Conservation (phyloP, 2,888 invertebrate genomes). For the Orgyia antiqua region DNA sequence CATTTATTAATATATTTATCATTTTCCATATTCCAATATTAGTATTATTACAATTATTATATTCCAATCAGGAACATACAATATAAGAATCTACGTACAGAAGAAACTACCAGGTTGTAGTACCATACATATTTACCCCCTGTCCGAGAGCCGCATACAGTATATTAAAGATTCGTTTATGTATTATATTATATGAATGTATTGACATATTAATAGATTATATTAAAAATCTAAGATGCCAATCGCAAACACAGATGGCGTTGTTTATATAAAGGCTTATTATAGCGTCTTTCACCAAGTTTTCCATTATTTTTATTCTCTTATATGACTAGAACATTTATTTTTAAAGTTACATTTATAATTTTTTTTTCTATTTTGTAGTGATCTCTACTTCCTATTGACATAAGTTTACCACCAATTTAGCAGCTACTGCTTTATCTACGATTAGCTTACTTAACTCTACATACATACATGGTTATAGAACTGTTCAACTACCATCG, state of each 20-base stretch:
- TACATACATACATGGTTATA: slow-evolving; percentile 75
- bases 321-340: slow-evolving; percentile 70
- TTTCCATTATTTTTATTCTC: slow-evolving; percentile 61
- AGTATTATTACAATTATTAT: slow-evolving; percentile 61
- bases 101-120: slow-evolving; percentile 68
- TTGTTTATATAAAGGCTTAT: slow-evolving; percentile 68
- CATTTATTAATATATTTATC: slow-evolving; percentile 76
- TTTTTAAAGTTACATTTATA: slow-evolving; percentile 56
- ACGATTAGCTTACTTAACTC: slow-evolving; percentile 70
- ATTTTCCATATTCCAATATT: slow-evolving; percentile 72
- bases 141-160: slow-evolving; percentile 59
- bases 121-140: slow-evolving; percentile 56
- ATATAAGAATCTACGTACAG: slow-evolving; percentile 71
- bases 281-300: slow-evolving; percentile 77
- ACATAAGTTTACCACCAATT: slow-evolving; percentile 78
- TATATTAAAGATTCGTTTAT: slow-evolving; percentile 60
- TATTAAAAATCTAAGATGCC: slow-evolving; percentile 68
- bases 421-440: slow-evolving; percentile 62
- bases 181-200: slow-evolving; percentile 47
- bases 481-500: slow-evolving; percentile 45
- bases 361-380: slow-evolving; percentile 59
- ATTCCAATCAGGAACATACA: slow-evolving; percentile 58
- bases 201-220: slow-evolving; percentile 58
- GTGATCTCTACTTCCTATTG: slow-evolving; percentile 65
- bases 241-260: slow-evolving; percentile 71